Percentiles rank a stretch among this genome's conserved stretches.
These are phyloP conservation scores for Callocephalon fimbriatum DNA, from an alignment of 2,113 vertebrate genomes.

Conservation along the genomic window DNA sequence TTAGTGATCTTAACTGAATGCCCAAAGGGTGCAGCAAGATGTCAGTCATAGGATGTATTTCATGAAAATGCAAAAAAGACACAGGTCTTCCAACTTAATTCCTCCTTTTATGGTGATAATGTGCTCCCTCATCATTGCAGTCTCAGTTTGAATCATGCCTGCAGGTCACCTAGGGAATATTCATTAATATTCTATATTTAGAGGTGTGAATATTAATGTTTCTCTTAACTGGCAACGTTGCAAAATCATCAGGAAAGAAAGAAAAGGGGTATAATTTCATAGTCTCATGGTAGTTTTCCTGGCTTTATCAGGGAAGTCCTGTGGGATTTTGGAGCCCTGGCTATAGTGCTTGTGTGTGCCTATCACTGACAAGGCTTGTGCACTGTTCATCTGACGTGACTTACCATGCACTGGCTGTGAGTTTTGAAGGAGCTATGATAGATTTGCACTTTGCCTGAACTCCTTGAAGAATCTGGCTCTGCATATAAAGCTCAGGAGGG, in stretches of 20 bases:
- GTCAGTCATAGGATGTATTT: background rate
- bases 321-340: background rate
- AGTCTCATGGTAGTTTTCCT: background rate
- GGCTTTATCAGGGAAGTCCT: background rate
- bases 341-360: background rate
- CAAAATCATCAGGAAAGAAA: background rate
- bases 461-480: background rate
- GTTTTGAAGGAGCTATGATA: background rate
- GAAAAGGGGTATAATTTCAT: background rate
- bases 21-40: background rate
- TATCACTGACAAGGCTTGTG: background rate
- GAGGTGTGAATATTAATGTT: accelerated
- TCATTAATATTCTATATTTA: background rate
- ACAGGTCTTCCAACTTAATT: background rate
- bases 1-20: background rate
- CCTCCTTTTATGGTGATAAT: background rate
- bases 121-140: background rate
- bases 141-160: background rate
- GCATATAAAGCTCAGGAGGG: background rate
- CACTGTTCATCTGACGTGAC: background rate
- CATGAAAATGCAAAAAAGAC: background rate
- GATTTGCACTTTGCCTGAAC: background rate
- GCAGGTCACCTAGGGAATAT: background rate
- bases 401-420: background rate
- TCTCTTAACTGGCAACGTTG: background rate